Evolutionary conservation across 2,113 vertebrate species (phyloP).

Genomic region (Numida meleagris): DNA sequence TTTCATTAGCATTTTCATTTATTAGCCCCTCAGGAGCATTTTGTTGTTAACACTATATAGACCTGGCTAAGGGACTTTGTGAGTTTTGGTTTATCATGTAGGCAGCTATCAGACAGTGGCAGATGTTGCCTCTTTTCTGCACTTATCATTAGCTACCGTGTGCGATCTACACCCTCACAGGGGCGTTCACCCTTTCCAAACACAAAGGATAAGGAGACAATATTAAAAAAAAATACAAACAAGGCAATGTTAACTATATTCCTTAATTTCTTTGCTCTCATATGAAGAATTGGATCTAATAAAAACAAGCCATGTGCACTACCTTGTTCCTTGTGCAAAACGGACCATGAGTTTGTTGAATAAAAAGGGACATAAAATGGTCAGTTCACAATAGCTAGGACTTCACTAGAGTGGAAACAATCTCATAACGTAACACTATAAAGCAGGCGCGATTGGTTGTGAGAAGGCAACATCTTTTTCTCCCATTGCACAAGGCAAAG

Average conservation of each 20-base stretch:
- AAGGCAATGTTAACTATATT: not conserved
- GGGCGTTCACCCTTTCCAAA: not conserved
- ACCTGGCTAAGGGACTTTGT: not conserved
- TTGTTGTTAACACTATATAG: not conserved
- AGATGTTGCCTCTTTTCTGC: not conserved
- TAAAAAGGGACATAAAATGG: not conserved
- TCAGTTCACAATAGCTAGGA: not conserved
- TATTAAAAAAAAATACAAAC: no score
- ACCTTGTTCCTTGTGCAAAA: not conserved
- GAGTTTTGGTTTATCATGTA: not conserved
- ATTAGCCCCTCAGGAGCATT: not conserved
- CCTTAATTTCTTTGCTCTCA: not conserved
- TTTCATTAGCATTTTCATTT: not conserved
- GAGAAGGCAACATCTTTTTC: not conserved
- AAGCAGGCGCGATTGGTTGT: not conserved
- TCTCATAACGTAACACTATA: not conserved
- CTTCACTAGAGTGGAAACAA: not conserved
- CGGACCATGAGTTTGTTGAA: not conserved
- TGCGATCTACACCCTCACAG: not conserved
- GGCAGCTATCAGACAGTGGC: not conserved
- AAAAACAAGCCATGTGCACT: not conserved
- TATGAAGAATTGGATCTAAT: not conserved
- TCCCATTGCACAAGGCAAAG: not conserved
- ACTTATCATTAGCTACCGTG: not conserved
- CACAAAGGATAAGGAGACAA: not conserved